Evolutionary conservation across 2,797 vertebrate species (phyloP).

Genomic region (Ctenopoma kingsleyae): DNA sequence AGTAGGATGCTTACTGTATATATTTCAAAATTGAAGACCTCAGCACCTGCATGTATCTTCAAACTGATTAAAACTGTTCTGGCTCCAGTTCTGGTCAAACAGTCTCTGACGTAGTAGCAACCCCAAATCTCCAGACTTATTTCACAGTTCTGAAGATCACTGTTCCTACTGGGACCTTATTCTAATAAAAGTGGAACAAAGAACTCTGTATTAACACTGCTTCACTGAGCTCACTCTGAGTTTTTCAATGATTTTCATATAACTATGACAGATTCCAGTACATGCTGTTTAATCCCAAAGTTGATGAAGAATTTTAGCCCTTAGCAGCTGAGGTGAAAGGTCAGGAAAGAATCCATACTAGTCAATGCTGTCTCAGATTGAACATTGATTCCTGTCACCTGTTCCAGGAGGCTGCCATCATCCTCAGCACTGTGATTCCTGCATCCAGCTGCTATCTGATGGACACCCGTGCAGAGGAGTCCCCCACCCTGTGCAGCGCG

Average conservation of each 20-base stretch:
- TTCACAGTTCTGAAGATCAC: neutral
- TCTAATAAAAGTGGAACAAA: neutral
- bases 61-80: no score
- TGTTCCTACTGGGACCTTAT: neutral
- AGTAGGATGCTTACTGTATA: neutral
- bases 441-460: slow-evolving; percentile 47
- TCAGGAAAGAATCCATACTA: slow-evolving; percentile 47
- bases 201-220: neutral
- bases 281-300: neutral
- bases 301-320: slow-evolving; percentile 24
- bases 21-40: slow-evolving; percentile 8
- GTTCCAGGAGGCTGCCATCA: slow-evolving; percentile 45
- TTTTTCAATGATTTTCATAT: slow-evolving; percentile 7
- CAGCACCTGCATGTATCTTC: no score
- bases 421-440: slow-evolving; percentile 9
- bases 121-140: neutral
- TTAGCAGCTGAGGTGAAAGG: slow-evolving; percentile 50
- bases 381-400: slow-evolving; percentile 57
- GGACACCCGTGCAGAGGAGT: slow-evolving; percentile 12
- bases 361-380: slow-evolving; percentile 5
- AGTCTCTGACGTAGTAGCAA: neutral
- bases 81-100: neutral
- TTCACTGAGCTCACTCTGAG: neutral
- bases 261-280: neutral
- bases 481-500: slow-evolving; percentile 20